Conservation (phyloP, 2,113 vertebrate species). For the Melospiza melodia region DNA sequence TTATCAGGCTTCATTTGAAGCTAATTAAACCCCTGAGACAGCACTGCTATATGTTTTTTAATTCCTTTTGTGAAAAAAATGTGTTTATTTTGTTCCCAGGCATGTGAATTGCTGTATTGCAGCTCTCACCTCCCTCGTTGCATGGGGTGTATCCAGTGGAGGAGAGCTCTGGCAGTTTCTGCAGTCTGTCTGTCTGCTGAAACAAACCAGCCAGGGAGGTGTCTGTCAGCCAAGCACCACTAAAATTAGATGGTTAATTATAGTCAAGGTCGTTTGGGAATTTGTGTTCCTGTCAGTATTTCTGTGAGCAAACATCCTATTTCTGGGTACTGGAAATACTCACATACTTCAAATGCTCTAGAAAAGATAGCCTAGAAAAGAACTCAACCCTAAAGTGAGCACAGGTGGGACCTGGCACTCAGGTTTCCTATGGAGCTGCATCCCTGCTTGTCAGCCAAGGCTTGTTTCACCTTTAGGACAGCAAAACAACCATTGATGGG, state of each 20-base stretch:
- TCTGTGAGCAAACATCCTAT: background rate
- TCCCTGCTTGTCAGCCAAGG: background rate
- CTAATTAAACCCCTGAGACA: constrained; percentile 25
- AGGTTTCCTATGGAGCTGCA: background rate
- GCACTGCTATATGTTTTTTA: background rate
- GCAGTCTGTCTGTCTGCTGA: background rate
- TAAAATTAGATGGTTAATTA: constrained; percentile 40
- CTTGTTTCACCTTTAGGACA: background rate
- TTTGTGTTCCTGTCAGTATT: background rate
- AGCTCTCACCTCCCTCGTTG: background rate
- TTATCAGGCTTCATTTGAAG: background rate
- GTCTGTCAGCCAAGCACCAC: background rate
- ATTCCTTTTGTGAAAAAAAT: background rate
- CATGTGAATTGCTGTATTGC: background rate
- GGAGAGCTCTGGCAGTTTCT: background rate
- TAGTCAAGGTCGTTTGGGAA: background rate
- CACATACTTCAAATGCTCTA: background rate
- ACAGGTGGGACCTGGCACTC: background rate
- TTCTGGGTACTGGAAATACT: background rate
- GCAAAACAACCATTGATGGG: background rate
- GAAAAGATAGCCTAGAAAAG: background rate
- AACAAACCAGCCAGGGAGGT: constrained; percentile 14
- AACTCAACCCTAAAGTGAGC: background rate
- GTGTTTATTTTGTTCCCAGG: background rate
- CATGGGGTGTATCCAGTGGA: background rate